These are phyloP conservation scores for Coranthus polyacanthus DNA, from an alignment of 2,797 vertebrate genomes.

Conservation along the genomic window DNA sequence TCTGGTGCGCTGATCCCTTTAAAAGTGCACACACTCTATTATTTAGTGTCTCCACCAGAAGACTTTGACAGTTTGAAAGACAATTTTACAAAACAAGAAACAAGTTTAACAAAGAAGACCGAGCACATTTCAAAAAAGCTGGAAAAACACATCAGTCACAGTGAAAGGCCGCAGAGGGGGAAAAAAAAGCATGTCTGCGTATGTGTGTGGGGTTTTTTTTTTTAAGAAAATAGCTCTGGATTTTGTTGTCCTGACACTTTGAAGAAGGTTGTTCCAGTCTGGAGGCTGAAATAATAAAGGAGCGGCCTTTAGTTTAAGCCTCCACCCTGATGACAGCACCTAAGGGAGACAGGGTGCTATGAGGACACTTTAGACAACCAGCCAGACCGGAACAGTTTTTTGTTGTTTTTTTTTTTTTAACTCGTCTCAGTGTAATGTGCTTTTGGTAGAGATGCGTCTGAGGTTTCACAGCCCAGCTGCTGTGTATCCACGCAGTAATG, in stretches of 20 bases:
- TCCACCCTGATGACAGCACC: slow-evolving; percentile 13
- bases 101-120: slow-evolving; percentile 7
- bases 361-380: slow-evolving; percentile 7
- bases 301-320: slow-evolving; percentile 37
- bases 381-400: not conserved
- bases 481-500: too few relatives aligned
- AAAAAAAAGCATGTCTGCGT: not conserved
- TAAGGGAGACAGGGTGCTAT: not conserved
- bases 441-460: slow-evolving; percentile 6
- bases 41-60: not conserved
- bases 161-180: not conserved
- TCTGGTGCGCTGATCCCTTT: not conserved
- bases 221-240: not conserved
- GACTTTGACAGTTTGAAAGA: slow-evolving; percentile 13
- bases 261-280: slow-evolving; percentile 39
- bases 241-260: slow-evolving; percentile 43
- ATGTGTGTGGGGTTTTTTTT: not conserved
- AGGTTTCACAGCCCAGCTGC: slow-evolving; percentile 4
- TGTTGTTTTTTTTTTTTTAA: too few relatives aligned
- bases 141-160: slow-evolving; percentile 43
- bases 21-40: not conserved
- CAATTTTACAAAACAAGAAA: slow-evolving; percentile 36
- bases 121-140: slow-evolving; percentile 23
- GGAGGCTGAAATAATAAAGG: slow-evolving; percentile 42
- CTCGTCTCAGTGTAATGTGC: too few relatives aligned